Evolutionary conservation across 2,888 invertebrate species (phyloP).

Genomic region (Erebia aethiops): DNA sequence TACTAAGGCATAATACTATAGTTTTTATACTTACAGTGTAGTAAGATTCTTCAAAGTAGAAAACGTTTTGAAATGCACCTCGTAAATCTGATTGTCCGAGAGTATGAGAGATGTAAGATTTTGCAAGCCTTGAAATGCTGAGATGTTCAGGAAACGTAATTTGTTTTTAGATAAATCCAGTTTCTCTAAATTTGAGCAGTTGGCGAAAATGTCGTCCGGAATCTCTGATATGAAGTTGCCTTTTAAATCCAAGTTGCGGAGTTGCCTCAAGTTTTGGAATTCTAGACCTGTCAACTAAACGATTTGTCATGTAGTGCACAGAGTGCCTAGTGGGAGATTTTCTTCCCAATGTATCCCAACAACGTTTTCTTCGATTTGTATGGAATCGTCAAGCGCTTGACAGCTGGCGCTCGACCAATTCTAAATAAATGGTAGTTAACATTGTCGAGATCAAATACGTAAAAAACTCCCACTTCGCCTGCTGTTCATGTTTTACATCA

Average conservation of each 20-base stretch:
- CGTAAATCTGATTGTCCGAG: constrained; percentile 87
- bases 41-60: constrained; percentile 85
- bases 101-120: constrained; percentile 86
- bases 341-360: too few species aligned
- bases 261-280: constrained; percentile 77
- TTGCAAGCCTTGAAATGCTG: constrained; percentile 84
- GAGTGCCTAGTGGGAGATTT: too few species aligned
- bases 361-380: too few species aligned
- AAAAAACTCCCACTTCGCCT: too few species aligned
- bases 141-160: constrained; percentile 83
- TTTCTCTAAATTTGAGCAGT: constrained; percentile 84
- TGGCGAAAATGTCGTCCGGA: constrained; percentile 83
- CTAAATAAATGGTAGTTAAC: too few species aligned
- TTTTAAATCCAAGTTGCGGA: constrained; percentile 87
- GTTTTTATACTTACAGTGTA: constrained; percentile 84
- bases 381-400: too few species aligned
- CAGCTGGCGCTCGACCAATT: too few species aligned
- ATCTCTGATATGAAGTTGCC: constrained; percentile 84
- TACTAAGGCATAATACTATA: too few species aligned
- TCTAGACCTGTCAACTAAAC: constrained; percentile 81
- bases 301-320: constrained; percentile 2
- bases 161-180: constrained; percentile 87
- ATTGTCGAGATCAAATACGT: too few species aligned
- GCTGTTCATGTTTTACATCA: too few species aligned
- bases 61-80: constrained; percentile 85